A percentile compares a stretch with the other conserved stretches of the same genome.
These are phyloP conservation scores for Eciton burchellii DNA, from an alignment of 1,140 invertebrate species.

Conservation along the genomic window DNA sequence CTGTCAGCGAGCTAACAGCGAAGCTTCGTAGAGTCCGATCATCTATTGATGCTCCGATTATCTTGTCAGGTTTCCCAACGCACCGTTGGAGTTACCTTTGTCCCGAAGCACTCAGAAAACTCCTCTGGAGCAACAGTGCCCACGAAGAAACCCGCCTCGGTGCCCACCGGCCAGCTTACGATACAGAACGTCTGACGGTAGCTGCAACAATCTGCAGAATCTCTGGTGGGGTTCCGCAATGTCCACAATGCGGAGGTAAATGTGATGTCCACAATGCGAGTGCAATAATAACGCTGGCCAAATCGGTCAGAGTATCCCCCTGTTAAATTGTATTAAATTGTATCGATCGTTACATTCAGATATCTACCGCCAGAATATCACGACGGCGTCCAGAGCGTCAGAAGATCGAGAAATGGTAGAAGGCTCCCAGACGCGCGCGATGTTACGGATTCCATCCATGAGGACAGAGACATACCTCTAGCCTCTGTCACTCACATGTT, in stretches of 20 bases:
- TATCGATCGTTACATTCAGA: slow-evolving; percentile 57
- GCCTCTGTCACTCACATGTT: slow-evolving; percentile 90
- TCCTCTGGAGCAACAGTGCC: slow-evolving; percentile 87
- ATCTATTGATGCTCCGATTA: neutral
- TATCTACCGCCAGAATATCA: slow-evolving; percentile 93
- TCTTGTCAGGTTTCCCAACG: slow-evolving; percentile 73
- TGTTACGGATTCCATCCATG: slow-evolving; percentile 89
- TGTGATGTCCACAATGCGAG: neutral
- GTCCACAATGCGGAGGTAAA: slow-evolving; percentile 89
- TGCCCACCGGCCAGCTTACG: slow-evolving; percentile 87
- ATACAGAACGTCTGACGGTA: slow-evolving; percentile 94
- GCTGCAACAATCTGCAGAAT: slow-evolving; percentile 93
- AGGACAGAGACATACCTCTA: slow-evolving; percentile 86
- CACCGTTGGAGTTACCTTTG: slow-evolving; percentile 70
- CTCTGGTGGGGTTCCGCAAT: slow-evolving; percentile 93
- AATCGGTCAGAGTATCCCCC: neutral
- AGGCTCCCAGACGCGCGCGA: slow-evolving; percentile 89
- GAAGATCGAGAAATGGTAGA: slow-evolving; percentile 86
- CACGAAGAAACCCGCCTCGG: slow-evolving; percentile 86
- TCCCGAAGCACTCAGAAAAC: slow-evolving; percentile 65
- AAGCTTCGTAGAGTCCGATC: neutral
- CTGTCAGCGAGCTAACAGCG: slow-evolving; percentile 58
- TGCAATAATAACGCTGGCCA: neutral
- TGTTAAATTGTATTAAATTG: neutral
- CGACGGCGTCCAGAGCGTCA: slow-evolving; percentile 87